Evolutionary conservation across 2,888 invertebrate species (phyloP), one percentile per base, ranked within the genome.

Genomic region (Ennomos erosarius): DNA sequence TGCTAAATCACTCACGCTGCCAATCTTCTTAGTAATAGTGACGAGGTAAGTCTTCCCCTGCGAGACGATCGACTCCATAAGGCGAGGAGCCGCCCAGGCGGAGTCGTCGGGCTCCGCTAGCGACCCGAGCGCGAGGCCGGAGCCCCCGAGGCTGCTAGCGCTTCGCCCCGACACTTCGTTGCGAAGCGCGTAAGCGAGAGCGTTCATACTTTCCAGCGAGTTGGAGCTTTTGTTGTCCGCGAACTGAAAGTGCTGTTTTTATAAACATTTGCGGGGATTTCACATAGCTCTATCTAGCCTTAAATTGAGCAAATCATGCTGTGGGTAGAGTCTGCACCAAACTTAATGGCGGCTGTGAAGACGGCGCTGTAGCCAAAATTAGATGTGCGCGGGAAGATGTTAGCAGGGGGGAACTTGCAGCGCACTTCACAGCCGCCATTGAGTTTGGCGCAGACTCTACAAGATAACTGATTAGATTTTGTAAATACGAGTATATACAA

Each of bases 11-110:
- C 86, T 83, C 55, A 90, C 89, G 45, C 88, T 87, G 66, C 90
- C 90, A 10, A 91, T 90, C 75, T 84, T 85, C 82, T 87, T 87
- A 38, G 81, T 84, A 59, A 89, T 76, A 9, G 89, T 88, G 71
- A 90, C 88, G 62, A 90, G 83, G 73, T 91, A 90, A 1, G 88
- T 87, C 76, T 87, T 86, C 10, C 90, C 90, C 75, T 87, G 84
- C 34, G 85, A 85, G 45, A 88, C 84, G 58, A 91, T 90, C 70
- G 87, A 87, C 82, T 90, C 89, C 90, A 90, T 91, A 61, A 89
- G 84, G 0, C 88, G 61, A 1, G 90, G 90, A 67, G 84, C 84
- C 52, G 76, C 70, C 68, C 74, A 70, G 39, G 67, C 75, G 55
- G 61, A 75, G 63, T 81, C 81, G 60, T 76, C 84, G 0, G 57